Percentiles rank a stretch among this genome's conserved stretches.
Evolutionary conservation across 1,140 invertebrate species (phyloP).

Genomic region (Hyles euphorbiae): DNA sequence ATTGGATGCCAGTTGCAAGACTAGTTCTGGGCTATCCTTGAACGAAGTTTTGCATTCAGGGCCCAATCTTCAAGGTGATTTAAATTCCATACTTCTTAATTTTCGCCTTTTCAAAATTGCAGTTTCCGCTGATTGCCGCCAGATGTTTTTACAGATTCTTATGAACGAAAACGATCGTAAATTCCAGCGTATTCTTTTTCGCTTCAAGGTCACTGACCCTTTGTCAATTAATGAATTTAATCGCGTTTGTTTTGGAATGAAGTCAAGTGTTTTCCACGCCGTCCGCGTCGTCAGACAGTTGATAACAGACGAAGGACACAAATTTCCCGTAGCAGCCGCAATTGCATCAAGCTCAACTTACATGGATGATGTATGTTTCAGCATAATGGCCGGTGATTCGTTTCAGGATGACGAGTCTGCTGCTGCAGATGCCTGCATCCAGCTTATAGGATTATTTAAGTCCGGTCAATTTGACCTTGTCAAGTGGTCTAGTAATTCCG

Average conservation of each 20-base stretch:
- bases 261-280: background rate
- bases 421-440: background rate
- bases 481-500: conserved; percentile 18
- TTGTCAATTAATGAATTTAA: conserved; percentile 12
- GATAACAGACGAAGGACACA: background rate
- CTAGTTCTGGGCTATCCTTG: conserved; percentile 15
- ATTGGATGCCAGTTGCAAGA: conserved; percentile 28
- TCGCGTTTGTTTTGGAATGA: conserved; percentile 6
- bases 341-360: background rate
- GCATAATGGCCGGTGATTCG: too few species aligned
- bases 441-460: conserved; percentile 16
- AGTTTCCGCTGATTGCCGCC: conserved; percentile 14
- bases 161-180: conserved; percentile 13
- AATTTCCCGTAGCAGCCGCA: background rate
- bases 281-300: background rate
- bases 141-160: conserved; percentile 18
- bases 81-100: conserved; percentile 12
- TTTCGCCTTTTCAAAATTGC: conserved; percentile 16
- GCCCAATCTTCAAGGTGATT: conserved; percentile 21
- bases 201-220: conserved; percentile 9
- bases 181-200: conserved; percentile 13
- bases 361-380: too few species aligned
- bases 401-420: background rate
- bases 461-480: conserved; percentile 14
- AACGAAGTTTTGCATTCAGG: conserved; percentile 31